Conservation (phyloP, 2,888 invertebrate genomes). For the Agapetus fuscipes region DNA sequence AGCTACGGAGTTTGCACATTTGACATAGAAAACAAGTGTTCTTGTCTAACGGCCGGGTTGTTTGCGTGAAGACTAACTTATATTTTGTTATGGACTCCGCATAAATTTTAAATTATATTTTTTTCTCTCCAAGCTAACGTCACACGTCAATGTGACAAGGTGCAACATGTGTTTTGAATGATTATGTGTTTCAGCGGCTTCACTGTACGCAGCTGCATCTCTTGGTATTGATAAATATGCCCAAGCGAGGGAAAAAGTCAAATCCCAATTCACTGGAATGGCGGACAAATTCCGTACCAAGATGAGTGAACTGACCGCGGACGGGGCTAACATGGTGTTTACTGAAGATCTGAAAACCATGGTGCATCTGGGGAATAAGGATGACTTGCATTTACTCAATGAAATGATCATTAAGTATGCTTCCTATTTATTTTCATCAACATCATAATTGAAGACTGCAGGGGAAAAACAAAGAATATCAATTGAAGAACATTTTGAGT, state of each 20-base stretch:
- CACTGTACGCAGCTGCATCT: slow-evolving; percentile 46
- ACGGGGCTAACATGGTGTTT: slow-evolving; percentile 57
- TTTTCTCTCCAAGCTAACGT: too few species aligned
- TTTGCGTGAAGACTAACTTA: too few species aligned
- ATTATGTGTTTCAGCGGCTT: slow-evolving; percentile 33
- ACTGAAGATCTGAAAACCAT: slow-evolving; percentile 80
- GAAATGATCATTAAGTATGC: slow-evolving; percentile 62
- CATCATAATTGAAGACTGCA: too few species aligned
- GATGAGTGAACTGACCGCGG: slow-evolving; percentile 56
- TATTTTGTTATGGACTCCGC: too few species aligned
- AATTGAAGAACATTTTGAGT: too few species aligned
- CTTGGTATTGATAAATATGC: slow-evolving; percentile 56
- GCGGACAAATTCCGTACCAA: slow-evolving; percentile 57
- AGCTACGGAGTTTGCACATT: neutral
- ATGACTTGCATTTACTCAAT: slow-evolving; percentile 52
- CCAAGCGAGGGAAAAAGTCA: slow-evolving; percentile 40
- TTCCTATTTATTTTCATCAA: neutral
- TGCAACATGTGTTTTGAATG: too few species aligned
- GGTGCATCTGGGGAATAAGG: slow-evolving; percentile 56
- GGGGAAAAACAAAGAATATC: too few species aligned
- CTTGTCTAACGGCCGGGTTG: too few species aligned
- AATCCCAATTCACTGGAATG: slow-evolving; percentile 51
- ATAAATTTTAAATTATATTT: too few species aligned
- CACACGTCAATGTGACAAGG: too few species aligned
- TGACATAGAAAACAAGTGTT: too few species aligned